A percentile compares a stretch with the other conserved stretches of the same genome.
These are phyloP conservation scores for Sebastes fasciatus DNA, from an alignment of 2,113 vertebrate genomes.

Conservation along the genomic window DNA sequence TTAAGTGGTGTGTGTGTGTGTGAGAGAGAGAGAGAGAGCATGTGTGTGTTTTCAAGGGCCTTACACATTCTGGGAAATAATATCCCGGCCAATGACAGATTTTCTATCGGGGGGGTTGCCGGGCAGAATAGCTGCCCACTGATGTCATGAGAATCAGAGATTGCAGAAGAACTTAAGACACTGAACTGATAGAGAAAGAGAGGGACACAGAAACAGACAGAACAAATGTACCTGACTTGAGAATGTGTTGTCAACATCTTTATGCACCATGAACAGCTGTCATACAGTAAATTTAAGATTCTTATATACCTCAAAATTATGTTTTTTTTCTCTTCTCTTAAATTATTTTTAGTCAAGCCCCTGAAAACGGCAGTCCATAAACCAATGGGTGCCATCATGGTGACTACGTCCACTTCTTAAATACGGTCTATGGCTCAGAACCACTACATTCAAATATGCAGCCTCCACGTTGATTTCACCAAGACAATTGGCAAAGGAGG, in stretches of 20 bases:
- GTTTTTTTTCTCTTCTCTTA: neutral
- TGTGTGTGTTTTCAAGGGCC: constrained; percentile 36
- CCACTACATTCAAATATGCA: too few relatives aligned
- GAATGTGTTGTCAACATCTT: neutral
- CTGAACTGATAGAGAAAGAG: constrained; percentile 11
- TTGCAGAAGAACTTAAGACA: constrained; percentile 28
- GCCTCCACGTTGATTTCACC: too few relatives aligned
- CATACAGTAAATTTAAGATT: neutral
- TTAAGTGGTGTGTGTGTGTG: constrained; percentile 61
- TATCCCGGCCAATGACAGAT: constrained; percentile 83
- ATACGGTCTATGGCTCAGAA: too few relatives aligned
- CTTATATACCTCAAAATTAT: neutral
- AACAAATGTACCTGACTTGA: neutral
- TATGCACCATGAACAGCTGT: neutral
- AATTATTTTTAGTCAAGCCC: neutral
- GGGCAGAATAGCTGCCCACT: constrained; percentile 77
- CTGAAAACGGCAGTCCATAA: too few relatives aligned
- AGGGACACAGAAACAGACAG: neutral
- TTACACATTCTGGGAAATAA: constrained; percentile 74
- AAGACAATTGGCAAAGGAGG: too few relatives aligned
- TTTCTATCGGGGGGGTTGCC: constrained; percentile 63
- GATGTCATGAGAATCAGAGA: constrained; percentile 82
- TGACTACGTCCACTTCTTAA: too few relatives aligned
- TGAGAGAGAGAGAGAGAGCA: neutral
- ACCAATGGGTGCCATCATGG: too few relatives aligned